Conservation (phyloP, 2,888 invertebrate species). For the Dryococelus australis region DNA sequence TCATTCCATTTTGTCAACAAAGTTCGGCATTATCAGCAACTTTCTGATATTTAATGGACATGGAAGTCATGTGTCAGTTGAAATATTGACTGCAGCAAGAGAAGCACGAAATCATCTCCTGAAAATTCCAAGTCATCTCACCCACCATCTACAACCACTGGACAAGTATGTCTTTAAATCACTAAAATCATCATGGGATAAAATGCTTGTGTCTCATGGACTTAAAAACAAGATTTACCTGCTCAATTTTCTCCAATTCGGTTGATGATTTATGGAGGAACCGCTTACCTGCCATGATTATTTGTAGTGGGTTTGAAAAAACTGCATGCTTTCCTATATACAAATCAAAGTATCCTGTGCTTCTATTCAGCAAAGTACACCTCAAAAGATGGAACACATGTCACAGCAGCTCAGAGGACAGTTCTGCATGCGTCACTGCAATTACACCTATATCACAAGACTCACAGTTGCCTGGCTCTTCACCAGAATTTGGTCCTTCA, state of each 20-base stretch:
- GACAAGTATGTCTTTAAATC: conserved; percentile 42
- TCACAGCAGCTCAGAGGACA: neutral
- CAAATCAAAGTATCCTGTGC: neutral
- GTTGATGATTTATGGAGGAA: neutral
- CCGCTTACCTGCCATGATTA: no score
- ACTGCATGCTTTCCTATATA: neutral
- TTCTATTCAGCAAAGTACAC: neutral
- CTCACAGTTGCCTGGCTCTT: neutral
- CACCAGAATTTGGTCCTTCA: neutral
- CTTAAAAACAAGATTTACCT: neutral
- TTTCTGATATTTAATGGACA: conserved; percentile 41
- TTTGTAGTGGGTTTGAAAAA: neutral
- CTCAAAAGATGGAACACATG: neutral
- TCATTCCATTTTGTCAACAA: conserved; percentile 21
- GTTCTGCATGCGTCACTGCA: neutral
- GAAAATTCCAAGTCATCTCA: conserved; percentile 42
- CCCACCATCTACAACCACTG: conserved; percentile 41
- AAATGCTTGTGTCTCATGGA: conserved; percentile 32
- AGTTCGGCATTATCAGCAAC: neutral
- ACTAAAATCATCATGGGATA: conserved; percentile 37
- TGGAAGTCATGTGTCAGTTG: conserved; percentile 40
- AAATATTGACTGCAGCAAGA: conserved; percentile 37
- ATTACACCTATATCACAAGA: neutral
- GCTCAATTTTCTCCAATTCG: neutral
- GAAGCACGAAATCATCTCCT: conserved; percentile 36